Percentiles rank a stretch among this genome's conserved stretches.
Evolutionary conservation across 1,140 invertebrate genomes (phyloP).

Genomic region (Rhynchophorus ferrugineus): DNA sequence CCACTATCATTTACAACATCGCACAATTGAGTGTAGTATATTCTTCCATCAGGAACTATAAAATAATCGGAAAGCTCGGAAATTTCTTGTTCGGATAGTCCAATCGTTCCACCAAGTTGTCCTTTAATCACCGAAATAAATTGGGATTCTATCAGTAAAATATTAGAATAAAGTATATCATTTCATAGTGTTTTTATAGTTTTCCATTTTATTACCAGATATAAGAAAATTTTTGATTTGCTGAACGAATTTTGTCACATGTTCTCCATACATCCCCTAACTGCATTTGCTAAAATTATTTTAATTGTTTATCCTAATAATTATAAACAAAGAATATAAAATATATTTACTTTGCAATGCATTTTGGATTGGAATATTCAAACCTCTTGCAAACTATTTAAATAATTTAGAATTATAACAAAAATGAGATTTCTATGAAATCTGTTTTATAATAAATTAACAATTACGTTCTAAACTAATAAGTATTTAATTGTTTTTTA

Average conservation of each 20-base stretch:
- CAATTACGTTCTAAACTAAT: too few relatives aligned
- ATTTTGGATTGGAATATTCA: too few relatives aligned
- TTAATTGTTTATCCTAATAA: too few relatives aligned
- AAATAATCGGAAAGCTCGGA: constrained; percentile 64
- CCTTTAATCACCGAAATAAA: constrained; percentile 60
- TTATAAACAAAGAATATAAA: too few relatives aligned
- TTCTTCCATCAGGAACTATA: constrained; percentile 60
- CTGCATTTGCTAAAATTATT: constrained; percentile 36
- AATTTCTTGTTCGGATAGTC: constrained; percentile 59
- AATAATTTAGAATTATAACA: too few relatives aligned
- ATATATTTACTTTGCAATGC: constrained; percentile 12
- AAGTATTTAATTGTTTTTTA: too few relatives aligned
- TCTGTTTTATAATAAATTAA: too few relatives aligned
- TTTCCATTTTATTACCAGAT: too few relatives aligned
- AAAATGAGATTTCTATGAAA: too few relatives aligned
- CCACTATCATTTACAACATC: constrained; percentile 55
- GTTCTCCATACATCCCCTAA: constrained; percentile 57
- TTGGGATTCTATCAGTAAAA: constrained; percentile 61
- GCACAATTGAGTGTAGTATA: constrained; percentile 63
- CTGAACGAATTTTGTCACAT: constrained; percentile 65
- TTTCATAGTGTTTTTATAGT: too few relatives aligned
- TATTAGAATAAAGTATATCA: too few relatives aligned
- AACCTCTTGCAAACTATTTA: too few relatives aligned
- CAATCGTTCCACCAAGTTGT: constrained; percentile 51
- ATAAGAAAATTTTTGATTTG: constrained; percentile 55